Percentiles rank a stretch among this genome's conserved stretches.
These are phyloP conservation scores for Siderastrea siderea DNA, from an alignment of 92 coral and sea anemone species.

Conservation along the genomic window DNA sequence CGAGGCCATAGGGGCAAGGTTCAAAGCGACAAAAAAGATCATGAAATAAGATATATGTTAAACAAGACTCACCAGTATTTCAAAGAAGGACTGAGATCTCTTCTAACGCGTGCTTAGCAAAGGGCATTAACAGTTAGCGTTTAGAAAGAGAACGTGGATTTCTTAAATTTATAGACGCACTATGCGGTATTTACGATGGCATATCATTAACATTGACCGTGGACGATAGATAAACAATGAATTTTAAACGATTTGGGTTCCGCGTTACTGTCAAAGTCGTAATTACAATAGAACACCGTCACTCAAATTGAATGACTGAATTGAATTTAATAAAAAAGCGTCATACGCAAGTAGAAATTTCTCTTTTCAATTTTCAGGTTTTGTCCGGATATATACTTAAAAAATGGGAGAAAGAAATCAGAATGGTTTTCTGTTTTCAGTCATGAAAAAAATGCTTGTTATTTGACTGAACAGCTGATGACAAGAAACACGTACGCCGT, in stretches of 20 bases:
- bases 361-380: neutral
- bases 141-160: neutral
- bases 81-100: neutral
- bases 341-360: too few species aligned
- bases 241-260: slow-evolving; percentile 2
- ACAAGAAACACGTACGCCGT: neutral
- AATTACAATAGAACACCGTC: neutral
- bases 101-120: neutral
- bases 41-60: neutral
- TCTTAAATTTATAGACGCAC: neutral
- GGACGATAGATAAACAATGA: slow-evolving; percentile 28
- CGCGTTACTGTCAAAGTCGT: neutral
- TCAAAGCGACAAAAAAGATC: neutral
- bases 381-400: neutral
- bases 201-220: slow-evolving; percentile 62
- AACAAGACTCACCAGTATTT: neutral
- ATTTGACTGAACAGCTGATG: neutral
- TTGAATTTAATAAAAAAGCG: neutral
- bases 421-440: neutral
- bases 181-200: slow-evolving; percentile 19
- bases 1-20: neutral
- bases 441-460: neutral
- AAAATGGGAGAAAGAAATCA: neutral
- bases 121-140: neutral
- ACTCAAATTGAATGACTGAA: neutral